A percentile compares a stretch with the other conserved stretches of the same genome.
Evolutionary conservation across 2,888 invertebrate genomes (phyloP).

Genomic region (Acheta domesticus): DNA sequence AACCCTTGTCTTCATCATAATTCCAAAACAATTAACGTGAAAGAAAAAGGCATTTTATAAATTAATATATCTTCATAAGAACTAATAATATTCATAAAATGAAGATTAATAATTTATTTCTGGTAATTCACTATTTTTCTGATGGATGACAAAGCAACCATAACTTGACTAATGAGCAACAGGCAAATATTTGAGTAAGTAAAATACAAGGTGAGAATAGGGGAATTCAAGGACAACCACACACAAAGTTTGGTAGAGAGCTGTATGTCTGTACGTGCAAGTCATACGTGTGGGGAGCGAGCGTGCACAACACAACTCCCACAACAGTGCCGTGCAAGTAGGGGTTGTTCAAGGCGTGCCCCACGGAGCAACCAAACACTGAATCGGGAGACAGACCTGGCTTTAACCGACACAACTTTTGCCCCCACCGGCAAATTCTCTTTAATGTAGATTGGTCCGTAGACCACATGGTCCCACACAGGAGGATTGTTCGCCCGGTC

Average conservation of each 20-base stretch:
- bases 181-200: neutral
- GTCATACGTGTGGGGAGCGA: constrained; percentile 37
- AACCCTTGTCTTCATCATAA: neutral
- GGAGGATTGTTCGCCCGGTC: constrained; percentile 97
- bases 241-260: constrained; percentile 37
- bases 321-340: constrained; percentile 38
- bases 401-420: constrained; percentile 97
- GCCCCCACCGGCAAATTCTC: constrained; percentile 97
- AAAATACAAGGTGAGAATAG: constrained; percentile 29
- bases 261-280: constrained; percentile 39
- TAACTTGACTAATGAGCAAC: neutral
- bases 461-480: constrained; percentile 94
- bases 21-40: neutral
- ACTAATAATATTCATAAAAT: neutral
- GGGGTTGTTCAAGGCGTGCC: constrained; percentile 33
- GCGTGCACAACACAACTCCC: constrained; percentile 39
- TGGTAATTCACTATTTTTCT: too few relatives aligned
- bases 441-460: constrained; percentile 95
- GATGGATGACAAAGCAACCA: too few relatives aligned
- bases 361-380: constrained; percentile 37
- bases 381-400: constrained; percentile 77
- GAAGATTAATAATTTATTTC: too few relatives aligned
- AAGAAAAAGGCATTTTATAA: neutral
- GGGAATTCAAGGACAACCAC: constrained; percentile 40
- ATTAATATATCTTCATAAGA: neutral